These are phyloP conservation scores for Heptranchias perlo DNA, from an alignment of 2,113 vertebrate species.

Conservation along the genomic window DNA sequence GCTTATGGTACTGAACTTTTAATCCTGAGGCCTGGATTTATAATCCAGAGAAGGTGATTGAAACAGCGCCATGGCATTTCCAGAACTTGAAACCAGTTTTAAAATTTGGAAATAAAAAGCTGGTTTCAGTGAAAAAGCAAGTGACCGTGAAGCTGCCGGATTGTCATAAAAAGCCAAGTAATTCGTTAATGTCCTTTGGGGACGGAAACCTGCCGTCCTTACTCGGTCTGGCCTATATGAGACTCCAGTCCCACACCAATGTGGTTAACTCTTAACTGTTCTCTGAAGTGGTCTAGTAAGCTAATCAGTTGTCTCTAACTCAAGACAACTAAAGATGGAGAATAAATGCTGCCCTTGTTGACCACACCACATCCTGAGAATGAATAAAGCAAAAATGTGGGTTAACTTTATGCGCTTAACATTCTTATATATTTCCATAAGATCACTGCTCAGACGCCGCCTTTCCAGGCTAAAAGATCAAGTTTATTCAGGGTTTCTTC, in stretches of 20 bases:
- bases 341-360: not conserved
- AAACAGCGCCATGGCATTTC: no score
- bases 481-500: no score
- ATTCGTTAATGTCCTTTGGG: not conserved
- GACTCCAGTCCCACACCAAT: not conserved
- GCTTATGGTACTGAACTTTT: not conserved
- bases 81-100: no score
- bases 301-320: not conserved
- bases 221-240: not conserved
- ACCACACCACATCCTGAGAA: not conserved
- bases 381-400: not conserved
- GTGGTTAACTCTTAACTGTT: not conserved
- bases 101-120: no score
- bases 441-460: no score
- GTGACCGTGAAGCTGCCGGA: not conserved
- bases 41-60: not conserved
- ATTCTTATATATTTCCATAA: no score
- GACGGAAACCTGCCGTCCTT: not conserved
- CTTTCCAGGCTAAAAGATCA: no score
- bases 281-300: not conserved
- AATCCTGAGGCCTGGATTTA: not conserved
- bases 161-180: not conserved
- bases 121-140: not conserved
- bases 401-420: no score
- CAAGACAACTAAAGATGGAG: not conserved